Evolutionary conservation across 2,113 vertebrate genomes (phyloP).

Genomic region (Sinocyclocheilus anshuiensis): DNA sequence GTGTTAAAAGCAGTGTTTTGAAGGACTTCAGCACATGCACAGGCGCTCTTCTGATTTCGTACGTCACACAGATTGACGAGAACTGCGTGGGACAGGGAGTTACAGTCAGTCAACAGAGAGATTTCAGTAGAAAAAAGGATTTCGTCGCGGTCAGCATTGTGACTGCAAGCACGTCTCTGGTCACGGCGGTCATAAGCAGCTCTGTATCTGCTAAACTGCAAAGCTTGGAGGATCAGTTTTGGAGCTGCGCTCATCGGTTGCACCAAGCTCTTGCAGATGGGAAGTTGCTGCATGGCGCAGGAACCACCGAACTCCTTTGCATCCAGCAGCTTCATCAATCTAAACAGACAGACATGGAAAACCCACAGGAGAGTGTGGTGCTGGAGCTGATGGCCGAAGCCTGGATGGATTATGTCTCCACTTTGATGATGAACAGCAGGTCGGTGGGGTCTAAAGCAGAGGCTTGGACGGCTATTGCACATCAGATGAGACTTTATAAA

Average conservation of each 20-base stretch:
- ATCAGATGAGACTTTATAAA: conserved; percentile 68
- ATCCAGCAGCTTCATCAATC: conserved; percentile 71
- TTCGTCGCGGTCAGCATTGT: conserved; percentile 62
- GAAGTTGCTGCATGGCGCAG: conserved; percentile 83
- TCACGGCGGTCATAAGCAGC: conserved; percentile 81
- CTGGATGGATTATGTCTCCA: conserved; percentile 79
- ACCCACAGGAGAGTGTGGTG: conserved; percentile 66
- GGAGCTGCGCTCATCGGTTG: conserved; percentile 81
- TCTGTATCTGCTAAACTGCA: conserved; percentile 75
- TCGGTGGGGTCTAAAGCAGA: conserved; percentile 66
- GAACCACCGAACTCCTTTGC: conserved; percentile 82
- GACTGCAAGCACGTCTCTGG: conserved; percentile 62
- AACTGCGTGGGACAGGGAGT: conserved; percentile 73
- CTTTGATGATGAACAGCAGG: conserved; percentile 76
- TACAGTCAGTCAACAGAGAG: conserved; percentile 67
- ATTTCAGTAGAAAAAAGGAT: conserved; percentile 33
- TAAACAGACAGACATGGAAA: neutral
- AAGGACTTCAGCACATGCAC: conserved; percentile 72
- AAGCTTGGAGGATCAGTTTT: conserved; percentile 83
- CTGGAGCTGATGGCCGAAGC: conserved; percentile 78
- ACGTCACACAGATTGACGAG: conserved; percentile 77
- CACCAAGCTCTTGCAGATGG: conserved; percentile 78
- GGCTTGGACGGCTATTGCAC: conserved; percentile 70
- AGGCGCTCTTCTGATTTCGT: conserved; percentile 75
- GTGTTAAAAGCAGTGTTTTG: conserved; percentile 68